Conservation (phyloP, 2,797 vertebrate genomes). For the Harpagifer antarcticus region DNA sequence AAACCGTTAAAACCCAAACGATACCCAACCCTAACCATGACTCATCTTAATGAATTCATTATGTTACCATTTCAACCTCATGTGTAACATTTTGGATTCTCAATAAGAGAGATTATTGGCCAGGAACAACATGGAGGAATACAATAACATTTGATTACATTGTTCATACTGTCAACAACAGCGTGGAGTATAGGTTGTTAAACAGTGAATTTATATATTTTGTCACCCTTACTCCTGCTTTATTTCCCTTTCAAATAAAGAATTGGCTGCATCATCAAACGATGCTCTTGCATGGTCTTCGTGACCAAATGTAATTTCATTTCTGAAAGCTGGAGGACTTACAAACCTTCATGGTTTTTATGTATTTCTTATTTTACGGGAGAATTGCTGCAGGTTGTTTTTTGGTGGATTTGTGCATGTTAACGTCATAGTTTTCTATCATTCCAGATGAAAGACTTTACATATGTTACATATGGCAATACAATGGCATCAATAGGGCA, state of each 20-base stretch:
- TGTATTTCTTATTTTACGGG: slow-evolving; percentile 5
- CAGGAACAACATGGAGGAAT: neutral
- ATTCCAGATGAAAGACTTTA: slow-evolving; percentile 9
- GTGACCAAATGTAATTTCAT: slow-evolving; percentile 27
- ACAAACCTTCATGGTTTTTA: slow-evolving; percentile 11
- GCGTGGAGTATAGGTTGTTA: neutral
- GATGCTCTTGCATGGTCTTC: neutral
- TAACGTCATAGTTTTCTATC: slow-evolving; percentile 6
- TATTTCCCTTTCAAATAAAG: slow-evolving; percentile 38
- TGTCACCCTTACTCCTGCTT: slow-evolving; percentile 24
- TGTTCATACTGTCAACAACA: neutral
- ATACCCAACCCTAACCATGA: no score
- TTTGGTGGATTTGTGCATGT: neutral
- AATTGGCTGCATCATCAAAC: slow-evolving; percentile 40
- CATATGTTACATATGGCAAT: slow-evolving; percentile 1
- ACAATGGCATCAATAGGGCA: neutral
- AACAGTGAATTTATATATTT: slow-evolving; percentile 3
- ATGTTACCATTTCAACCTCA: neutral
- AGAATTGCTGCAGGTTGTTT: slow-evolving; percentile 6
- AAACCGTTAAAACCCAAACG: no score
- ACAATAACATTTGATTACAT: neutral
- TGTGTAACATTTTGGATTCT: neutral
- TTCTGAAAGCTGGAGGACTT: slow-evolving; percentile 9
- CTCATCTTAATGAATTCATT: neutral
- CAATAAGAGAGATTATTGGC: neutral